Evolutionary conservation across 2,113 vertebrate species (phyloP).

Genomic region (Bubo bubo): DNA sequence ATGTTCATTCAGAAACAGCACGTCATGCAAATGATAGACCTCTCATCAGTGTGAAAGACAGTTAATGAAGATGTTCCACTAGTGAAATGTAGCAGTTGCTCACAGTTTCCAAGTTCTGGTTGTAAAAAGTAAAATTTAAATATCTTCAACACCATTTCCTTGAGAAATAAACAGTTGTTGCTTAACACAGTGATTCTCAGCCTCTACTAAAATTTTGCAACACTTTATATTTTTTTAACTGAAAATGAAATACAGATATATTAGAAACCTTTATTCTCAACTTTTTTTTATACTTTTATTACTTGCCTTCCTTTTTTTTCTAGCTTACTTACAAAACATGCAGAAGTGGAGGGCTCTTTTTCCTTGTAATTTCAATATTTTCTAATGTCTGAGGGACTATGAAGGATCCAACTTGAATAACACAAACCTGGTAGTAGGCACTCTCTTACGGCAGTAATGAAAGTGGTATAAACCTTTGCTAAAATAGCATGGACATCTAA

Average conservation of each 20-base stretch:
- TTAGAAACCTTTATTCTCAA: background rate
- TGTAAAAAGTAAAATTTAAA: background rate
- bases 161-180: background rate
- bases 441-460: background rate
- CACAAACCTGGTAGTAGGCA: background rate
- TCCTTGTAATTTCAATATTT: background rate
- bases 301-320: background rate
- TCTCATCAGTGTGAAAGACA: background rate
- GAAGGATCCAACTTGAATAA: background rate
- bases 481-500: background rate
- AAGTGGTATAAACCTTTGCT: background rate
- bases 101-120: background rate
- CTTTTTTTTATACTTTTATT: background rate
- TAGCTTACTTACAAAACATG: background rate
- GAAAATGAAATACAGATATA: background rate
- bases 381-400: background rate
- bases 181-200: background rate
- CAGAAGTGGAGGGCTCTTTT: background rate
- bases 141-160: background rate
- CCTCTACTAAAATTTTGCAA: background rate
- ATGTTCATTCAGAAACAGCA: background rate
- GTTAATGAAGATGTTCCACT: background rate
- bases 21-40: background rate
- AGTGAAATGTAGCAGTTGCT: background rate
- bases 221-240: background rate